Percentiles rank a stretch among this genome's conserved stretches.
Conservation (phyloP, 2,797 vertebrate species). For the Megalops cyprinoides region DNA sequence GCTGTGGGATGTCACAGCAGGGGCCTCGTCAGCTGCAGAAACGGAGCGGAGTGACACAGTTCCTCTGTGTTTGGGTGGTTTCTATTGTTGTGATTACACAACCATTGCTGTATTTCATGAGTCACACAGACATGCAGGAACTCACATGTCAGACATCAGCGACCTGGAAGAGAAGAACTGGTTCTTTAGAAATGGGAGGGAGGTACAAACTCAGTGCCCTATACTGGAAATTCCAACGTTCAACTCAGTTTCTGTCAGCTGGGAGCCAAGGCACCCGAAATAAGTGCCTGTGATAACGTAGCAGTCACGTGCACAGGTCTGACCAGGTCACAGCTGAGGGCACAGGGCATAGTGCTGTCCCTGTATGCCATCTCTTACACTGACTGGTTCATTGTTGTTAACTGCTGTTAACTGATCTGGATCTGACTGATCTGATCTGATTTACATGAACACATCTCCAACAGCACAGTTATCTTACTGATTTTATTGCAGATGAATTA, state of each 20-base stretch:
- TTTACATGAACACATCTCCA: too few species aligned
- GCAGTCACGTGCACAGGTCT: not conserved
- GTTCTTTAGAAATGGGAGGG: not conserved
- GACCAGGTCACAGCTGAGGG: not conserved
- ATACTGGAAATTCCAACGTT: not conserved
- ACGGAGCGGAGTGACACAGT: not conserved
- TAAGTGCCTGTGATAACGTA: not conserved
- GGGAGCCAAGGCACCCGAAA: not conserved
- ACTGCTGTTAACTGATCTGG: not conserved
- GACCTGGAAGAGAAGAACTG: not conserved
- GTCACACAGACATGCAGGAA: constrained; percentile 11
- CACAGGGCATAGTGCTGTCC: not conserved
- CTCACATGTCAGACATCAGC: not conserved
- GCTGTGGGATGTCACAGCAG: not conserved
- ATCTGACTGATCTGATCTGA: too few species aligned
- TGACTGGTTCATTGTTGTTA: too few species aligned
- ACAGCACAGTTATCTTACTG: too few species aligned
- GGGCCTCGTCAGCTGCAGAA: not conserved
- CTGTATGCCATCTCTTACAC: too few species aligned
- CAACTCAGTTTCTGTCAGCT: not conserved
- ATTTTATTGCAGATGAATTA: too few species aligned
- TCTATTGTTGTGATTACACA: constrained; percentile 9
- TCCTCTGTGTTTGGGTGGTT: not conserved
- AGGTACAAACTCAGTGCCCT: not conserved
- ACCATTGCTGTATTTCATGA: constrained; percentile 25